Conservation (phyloP, 2,113 vertebrate species). For the Burhinus oedicnemus region DNA sequence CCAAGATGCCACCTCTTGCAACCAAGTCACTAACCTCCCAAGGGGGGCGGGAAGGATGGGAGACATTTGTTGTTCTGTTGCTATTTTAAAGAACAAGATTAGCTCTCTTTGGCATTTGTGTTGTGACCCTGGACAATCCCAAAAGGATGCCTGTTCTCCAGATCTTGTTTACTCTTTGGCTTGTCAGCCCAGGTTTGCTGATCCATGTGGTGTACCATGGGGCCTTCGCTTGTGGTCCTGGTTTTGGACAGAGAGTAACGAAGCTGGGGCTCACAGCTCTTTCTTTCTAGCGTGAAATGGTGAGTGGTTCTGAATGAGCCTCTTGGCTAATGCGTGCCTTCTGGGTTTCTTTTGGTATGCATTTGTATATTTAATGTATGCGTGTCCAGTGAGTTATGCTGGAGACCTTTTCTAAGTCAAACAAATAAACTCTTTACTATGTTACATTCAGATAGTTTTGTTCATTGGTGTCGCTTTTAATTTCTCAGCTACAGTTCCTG, state of each 20-base stretch:
- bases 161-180: background rate
- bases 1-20: background rate
- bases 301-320: background rate
- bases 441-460: background rate
- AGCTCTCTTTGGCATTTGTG: background rate
- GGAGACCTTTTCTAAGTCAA: conserved; percentile 46
- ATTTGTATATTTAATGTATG: conserved; percentile 26
- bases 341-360: background rate
- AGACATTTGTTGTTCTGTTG: background rate
- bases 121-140: background rate
- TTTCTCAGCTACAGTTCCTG: background rate
- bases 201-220: background rate
- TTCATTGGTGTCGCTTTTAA: background rate
- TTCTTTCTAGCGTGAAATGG: background rate
- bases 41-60: background rate
- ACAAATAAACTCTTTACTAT: conserved; percentile 47
- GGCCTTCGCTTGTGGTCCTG: background rate
- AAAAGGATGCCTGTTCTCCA: background rate
- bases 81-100: background rate
- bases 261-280: background rate
- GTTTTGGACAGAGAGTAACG: background rate
- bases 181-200: background rate
- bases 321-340: background rate
- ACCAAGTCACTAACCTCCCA: background rate
- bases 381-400: background rate